A percentile compares a stretch with the other conserved stretches of the same genome.
These are phyloP conservation scores for Bombus terrestris DNA, from an alignment of 1,140 invertebrate genomes.

Conservation along the genomic window DNA sequence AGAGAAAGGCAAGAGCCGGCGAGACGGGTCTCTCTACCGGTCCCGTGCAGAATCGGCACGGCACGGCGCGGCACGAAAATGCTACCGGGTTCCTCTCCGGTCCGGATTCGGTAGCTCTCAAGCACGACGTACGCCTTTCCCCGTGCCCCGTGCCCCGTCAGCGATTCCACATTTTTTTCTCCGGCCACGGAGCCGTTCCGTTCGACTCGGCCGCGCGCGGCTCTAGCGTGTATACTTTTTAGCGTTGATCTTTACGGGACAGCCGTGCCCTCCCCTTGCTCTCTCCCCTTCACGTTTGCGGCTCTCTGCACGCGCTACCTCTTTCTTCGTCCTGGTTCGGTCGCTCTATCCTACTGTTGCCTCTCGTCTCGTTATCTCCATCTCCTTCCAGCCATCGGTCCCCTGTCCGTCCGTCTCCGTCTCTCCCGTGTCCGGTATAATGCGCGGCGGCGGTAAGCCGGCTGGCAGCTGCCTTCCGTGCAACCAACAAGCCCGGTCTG, in stretches of 20 bases:
- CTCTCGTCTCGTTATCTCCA: background rate
- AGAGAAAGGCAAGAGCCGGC: background rate
- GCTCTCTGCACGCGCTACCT: conserved; percentile 61
- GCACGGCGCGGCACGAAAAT: conserved; percentile 27
- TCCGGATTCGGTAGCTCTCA: conserved; percentile 41
- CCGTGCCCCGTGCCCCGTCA: background rate
- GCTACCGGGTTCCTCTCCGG: conserved; percentile 46
- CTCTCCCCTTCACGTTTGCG: conserved; percentile 9
- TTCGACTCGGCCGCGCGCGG: conserved; percentile 28
- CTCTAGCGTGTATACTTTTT: conserved; percentile 62
- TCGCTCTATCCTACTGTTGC: background rate
- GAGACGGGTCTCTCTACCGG: conserved; percentile 34
- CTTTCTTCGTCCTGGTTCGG: conserved; percentile 29
- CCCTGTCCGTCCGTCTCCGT: conserved; percentile 1
- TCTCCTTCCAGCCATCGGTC: background rate
- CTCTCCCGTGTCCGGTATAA: conserved; percentile 67
- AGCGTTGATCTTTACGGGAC: conserved; percentile 72
- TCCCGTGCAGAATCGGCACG: background rate
- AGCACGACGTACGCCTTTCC: conserved; percentile 14
- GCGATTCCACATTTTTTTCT: conserved; percentile 25
- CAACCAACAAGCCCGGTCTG: conserved; percentile 76
- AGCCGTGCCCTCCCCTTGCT: conserved; percentile 29
- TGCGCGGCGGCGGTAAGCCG: conserved; percentile 77
- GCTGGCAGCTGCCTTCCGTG: conserved; percentile 79
- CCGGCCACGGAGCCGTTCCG: conserved; percentile 14